A percentile compares a stretch with the other conserved stretches of the same genome.
Conservation (phyloP, 2,888 invertebrate species). For the Caenorhabditis macrosperma region DNA sequence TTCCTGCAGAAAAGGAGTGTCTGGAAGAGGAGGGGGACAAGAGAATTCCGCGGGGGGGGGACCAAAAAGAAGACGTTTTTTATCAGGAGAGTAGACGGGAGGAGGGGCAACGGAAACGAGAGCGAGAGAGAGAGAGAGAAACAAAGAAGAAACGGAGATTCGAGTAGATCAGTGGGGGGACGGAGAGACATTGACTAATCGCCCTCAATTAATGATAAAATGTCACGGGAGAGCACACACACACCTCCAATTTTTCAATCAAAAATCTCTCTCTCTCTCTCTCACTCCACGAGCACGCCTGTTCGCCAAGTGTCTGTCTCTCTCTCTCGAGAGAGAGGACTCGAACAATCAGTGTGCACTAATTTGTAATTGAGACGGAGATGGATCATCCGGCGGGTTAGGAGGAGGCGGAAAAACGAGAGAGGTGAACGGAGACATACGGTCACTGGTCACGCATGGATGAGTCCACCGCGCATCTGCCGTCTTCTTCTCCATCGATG, state of each 20-base stretch:
- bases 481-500: slow-evolving; percentile 6
- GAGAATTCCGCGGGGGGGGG: background rate
- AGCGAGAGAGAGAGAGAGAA: background rate
- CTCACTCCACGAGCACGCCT: slow-evolving; percentile 23
- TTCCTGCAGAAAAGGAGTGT: slow-evolving; percentile 27
- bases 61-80: slow-evolving; percentile 10
- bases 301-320: slow-evolving; percentile 50
- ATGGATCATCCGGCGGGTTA: background rate
- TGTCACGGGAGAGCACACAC: slow-evolving; percentile 12
- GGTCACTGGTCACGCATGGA: slow-evolving; percentile 23
- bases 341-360: slow-evolving; percentile 11
- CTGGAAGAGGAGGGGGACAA: slow-evolving; percentile 10
- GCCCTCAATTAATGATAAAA: slow-evolving; percentile 51
- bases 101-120: background rate
- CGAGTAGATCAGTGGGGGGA: background rate
- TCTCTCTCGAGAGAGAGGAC: background rate
- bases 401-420: slow-evolving; percentile 34
- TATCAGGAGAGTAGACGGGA: background rate
- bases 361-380: slow-evolving; percentile 43
- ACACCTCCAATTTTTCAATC: slow-evolving; percentile 49
- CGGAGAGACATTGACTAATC: slow-evolving; percentile 43
- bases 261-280: slow-evolving; percentile 18
- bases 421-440: slow-evolving; percentile 33
- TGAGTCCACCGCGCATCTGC: slow-evolving; percentile 6
- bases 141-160: slow-evolving; percentile 12